Evolutionary conservation across 1,140 invertebrate genomes (phyloP), one percentile per base, ranked within the genome.

Genomic region (Manduca sexta): DNA sequence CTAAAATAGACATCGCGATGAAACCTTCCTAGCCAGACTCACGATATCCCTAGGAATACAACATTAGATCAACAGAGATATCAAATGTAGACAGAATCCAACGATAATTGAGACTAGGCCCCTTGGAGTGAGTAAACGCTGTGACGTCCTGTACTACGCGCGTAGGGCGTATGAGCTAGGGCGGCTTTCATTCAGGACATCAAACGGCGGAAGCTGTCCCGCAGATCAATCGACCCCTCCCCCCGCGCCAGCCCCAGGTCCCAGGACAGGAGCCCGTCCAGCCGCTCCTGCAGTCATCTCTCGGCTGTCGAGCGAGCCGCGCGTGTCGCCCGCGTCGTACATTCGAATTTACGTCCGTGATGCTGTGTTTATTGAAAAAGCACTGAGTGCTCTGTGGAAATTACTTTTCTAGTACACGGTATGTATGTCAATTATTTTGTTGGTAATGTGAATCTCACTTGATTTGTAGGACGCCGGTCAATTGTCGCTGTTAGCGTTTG

Each of bases 161-260:
- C 7, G 33, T 34, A 69, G 58, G 63, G 58, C 57, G 58, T 49
- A 30, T 31, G 37, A 41, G 56, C 35, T 47, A 52, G 61, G 57
- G 57, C 54, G 60, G 60, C 55, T 74, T 68, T 64, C 71, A 74
- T 81, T 73, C 73, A 81, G 74, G 70, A 76, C 71, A 69, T 65
- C 65, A 60, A 62, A 67, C 65, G 62, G 62, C 69, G 72, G 72
- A 78, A 64, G 55, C 57, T 44, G 56, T 49, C 50, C 56, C 65
- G 66, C 71, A 72, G 78, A 82, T 79, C 78, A 82, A 82, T 82
- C 75, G 74, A 49, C 52, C 38, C 50, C 42, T 40, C 61, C 64
- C 59, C 50, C 49, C 62, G 45, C 50, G 38, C 52, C 15, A n/a
- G n/a, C 42, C 53, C 14, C 42, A 29, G 40, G 46, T n/a, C n/a